These are phyloP conservation scores for Diarsia dahlii DNA, from an alignment of 2,888 invertebrate species.

Conservation along the genomic window DNA sequence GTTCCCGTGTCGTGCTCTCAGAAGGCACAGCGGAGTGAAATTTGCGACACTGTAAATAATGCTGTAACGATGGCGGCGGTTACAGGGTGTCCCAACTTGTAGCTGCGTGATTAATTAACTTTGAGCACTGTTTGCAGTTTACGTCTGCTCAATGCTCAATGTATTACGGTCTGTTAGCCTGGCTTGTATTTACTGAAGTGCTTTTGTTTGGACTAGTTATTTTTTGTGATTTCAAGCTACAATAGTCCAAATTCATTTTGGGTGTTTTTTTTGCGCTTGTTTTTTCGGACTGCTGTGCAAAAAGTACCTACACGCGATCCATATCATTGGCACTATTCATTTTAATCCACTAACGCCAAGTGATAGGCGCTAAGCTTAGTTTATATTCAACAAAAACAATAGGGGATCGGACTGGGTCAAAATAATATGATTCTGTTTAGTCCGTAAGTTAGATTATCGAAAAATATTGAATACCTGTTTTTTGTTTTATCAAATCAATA, in stretches of 20 bases:
- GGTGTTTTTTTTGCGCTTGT: neutral
- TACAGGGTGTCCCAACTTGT: slow-evolving; percentile 59
- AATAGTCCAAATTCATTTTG: neutral
- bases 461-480: no score
- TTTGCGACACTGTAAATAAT: slow-evolving; percentile 63
- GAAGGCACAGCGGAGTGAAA: slow-evolving; percentile 40
- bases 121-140: slow-evolving; percentile 55
- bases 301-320: neutral
- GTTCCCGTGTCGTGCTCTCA: slow-evolving; percentile 30
- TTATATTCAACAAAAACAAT: neutral
- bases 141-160: slow-evolving; percentile 37
- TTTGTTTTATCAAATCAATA: no score
- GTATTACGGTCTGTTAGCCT: slow-evolving; percentile 39
- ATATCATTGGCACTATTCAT: neutral
- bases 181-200: slow-evolving; percentile 1
- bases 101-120: slow-evolving; percentile 61
- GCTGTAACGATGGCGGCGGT: slow-evolving; percentile 58
- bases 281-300: neutral
- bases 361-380: neutral
- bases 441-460: no score
- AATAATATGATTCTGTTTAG: no score
- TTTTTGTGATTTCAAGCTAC: neutral
- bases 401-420: no score
- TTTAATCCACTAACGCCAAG: neutral
- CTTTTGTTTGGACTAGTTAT: slow-evolving; percentile 6